Percentiles rank a stretch among this genome's conserved stretches.
Evolutionary conservation across 2,888 invertebrate genomes (phyloP).

Genomic region (Sesia bembeciformis): DNA sequence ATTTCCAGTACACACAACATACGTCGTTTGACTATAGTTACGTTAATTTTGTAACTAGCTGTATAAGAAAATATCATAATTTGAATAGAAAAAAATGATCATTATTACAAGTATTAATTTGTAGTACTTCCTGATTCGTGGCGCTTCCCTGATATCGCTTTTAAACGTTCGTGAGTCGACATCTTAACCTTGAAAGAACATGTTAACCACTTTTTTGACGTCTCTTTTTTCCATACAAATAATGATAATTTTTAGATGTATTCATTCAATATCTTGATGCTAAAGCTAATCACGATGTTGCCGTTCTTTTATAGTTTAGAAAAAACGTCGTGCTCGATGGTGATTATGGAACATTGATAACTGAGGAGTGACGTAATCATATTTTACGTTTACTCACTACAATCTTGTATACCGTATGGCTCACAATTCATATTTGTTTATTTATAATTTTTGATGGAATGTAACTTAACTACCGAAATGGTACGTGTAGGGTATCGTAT

Average conservation of each 20-base stretch:
- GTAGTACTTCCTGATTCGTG: conserved; percentile 51
- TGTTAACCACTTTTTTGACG: conserved; percentile 45
- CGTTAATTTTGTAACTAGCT: too few species aligned
- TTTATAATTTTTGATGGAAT: too few species aligned
- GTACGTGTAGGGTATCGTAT: too few species aligned
- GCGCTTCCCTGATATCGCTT: conserved; percentile 58
- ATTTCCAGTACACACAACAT: too few species aligned
- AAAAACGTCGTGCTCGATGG: conserved; percentile 33
- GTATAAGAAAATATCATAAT: background rate
- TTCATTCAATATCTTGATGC: conserved; percentile 59
- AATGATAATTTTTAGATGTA: conserved; percentile 58
- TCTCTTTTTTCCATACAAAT: conserved; percentile 51
- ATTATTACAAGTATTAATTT: background rate
- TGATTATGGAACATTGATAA: conserved; percentile 42
- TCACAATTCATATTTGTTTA: too few species aligned
- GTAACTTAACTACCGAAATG: too few species aligned
- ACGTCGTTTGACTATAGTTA: too few species aligned
- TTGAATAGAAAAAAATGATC: background rate
- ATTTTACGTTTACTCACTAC: conserved; percentile 36
- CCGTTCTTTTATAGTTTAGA: conserved; percentile 33
- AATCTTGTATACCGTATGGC: too few species aligned
- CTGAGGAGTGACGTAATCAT: conserved; percentile 38
- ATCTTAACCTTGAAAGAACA: conserved; percentile 63
- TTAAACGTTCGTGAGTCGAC: conserved; percentile 52
- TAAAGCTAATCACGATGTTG: conserved; percentile 57